These are phyloP conservation scores for Zophobas morio DNA, from an alignment of 1,140 invertebrate genomes.

Conservation along the genomic window DNA sequence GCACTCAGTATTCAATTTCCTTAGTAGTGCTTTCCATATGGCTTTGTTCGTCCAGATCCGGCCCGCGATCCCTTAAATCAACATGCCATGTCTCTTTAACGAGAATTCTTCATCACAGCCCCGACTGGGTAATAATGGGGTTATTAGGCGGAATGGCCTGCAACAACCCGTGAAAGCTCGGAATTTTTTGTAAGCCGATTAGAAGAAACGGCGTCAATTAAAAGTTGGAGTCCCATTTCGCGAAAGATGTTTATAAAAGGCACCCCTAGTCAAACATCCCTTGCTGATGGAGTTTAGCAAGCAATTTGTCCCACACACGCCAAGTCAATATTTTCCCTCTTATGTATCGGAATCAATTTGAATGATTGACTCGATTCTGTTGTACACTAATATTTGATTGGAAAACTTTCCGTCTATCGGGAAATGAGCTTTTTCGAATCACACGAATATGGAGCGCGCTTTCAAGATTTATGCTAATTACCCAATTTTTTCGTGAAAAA, in stretches of 20 bases:
- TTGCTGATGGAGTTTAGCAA: slow-evolving; percentile 39
- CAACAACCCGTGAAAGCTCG: neutral
- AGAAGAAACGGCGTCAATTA: slow-evolving; percentile 19
- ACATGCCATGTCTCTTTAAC: slow-evolving; percentile 22
- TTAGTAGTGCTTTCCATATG: neutral
- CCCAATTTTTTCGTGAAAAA: neutral
- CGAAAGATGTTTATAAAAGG: slow-evolving; percentile 29
- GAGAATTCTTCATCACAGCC: neutral
- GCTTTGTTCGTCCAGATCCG: slow-evolving; percentile 9
- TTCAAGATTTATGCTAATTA: neutral
- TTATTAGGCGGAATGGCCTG: neutral
- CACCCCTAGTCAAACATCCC: slow-evolving; percentile 32
- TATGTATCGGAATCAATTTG: slow-evolving; percentile 39
- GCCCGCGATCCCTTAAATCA: slow-evolving; percentile 4
- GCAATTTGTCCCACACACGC: slow-evolving; percentile 39
- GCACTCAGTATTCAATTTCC: neutral
- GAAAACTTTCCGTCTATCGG: slow-evolving; percentile 18
- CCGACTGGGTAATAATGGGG: slow-evolving; percentile 7
- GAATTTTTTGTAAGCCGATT: slow-evolving; percentile 21
- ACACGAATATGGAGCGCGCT: neutral
- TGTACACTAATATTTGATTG: slow-evolving; percentile 23
- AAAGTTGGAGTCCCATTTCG: slow-evolving; percentile 13
- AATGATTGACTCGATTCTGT: slow-evolving; percentile 41
- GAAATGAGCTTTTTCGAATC: slow-evolving; percentile 23
- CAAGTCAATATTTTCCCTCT: slow-evolving; percentile 37